Evolutionary conservation across 2,113 vertebrate genomes (phyloP).

Genomic region (Physeter macrocephalus): DNA sequence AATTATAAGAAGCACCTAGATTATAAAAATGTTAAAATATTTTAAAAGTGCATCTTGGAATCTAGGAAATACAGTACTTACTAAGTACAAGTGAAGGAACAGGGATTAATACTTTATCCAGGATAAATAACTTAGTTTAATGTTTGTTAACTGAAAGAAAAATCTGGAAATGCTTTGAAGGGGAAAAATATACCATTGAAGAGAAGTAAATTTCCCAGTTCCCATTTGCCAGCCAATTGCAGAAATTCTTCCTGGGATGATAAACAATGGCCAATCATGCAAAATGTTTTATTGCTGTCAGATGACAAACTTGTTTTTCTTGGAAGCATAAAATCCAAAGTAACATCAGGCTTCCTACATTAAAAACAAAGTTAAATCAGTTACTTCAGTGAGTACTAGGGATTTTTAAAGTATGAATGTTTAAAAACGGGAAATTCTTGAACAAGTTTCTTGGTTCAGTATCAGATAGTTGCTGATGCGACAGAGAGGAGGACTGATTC

Average conservation of each 20-base stretch:
- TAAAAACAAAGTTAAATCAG: constrained; percentile 46
- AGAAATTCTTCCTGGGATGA: constrained; percentile 84
- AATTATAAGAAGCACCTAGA: neutral
- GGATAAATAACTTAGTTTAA: neutral
- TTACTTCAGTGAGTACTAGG: neutral
- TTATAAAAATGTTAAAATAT: constrained; percentile 34
- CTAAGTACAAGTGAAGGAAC: neutral
- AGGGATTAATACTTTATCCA: neutral
- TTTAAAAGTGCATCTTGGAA: neutral
- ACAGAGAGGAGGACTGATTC: neutral
- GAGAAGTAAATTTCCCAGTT: constrained; percentile 91
- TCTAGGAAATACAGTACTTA: neutral
- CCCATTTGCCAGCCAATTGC: constrained; percentile 83
- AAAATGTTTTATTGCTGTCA: constrained; percentile 97
- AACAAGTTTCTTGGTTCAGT: neutral
- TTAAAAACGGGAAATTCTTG: constrained; percentile 18
- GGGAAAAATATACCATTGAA: constrained; percentile 85
- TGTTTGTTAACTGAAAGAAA: neutral
- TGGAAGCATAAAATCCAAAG: constrained; percentile 92
- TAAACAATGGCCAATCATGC: constrained; percentile 91
- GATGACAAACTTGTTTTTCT: constrained; percentile 94
- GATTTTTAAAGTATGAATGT: neutral
- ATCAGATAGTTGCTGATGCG: neutral
- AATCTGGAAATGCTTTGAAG: neutral
- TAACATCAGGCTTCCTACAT: constrained; percentile 90